A percentile compares a stretch with the other conserved stretches of the same genome.
Evolutionary conservation across 2,797 vertebrate species (phyloP).

Genomic region (Poeciliopsis turneri): DNA sequence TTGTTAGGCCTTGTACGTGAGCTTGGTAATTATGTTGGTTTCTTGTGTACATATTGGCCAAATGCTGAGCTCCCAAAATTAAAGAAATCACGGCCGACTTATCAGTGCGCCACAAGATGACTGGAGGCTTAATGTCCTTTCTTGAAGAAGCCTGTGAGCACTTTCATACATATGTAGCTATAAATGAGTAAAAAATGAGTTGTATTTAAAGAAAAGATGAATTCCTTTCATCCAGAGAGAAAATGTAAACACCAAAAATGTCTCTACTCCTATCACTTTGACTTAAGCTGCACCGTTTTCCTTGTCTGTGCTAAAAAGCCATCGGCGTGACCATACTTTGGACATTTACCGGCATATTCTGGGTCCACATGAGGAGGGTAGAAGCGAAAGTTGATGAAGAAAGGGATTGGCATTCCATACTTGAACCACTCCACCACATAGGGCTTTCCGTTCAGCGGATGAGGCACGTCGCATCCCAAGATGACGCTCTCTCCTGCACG

Average conservation of each 20-base stretch:
- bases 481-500: constrained; percentile 93
- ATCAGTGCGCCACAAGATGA: background rate
- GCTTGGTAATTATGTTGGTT: background rate
- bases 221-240: background rate
- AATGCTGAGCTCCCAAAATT: background rate
- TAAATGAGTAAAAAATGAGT: background rate
- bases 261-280: background rate
- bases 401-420: constrained; percentile 96
- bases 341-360: constrained; percentile 90
- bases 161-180: background rate
- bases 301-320: background rate
- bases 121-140: background rate
- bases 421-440: constrained; percentile 99
- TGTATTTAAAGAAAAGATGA: background rate
- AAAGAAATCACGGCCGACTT: background rate
- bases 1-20: background rate
- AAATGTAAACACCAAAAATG: background rate
- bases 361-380: constrained; percentile 98
- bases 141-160: background rate
- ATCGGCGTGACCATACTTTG: background rate
- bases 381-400: constrained; percentile 99
- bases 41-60: background rate
- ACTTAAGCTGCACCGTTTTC: background rate
- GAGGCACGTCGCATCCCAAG: constrained; percentile 94
- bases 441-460: constrained; percentile 93